Conservation (phyloP, 2,113 vertebrate genomes). For the Podarcis muralis region DNA sequence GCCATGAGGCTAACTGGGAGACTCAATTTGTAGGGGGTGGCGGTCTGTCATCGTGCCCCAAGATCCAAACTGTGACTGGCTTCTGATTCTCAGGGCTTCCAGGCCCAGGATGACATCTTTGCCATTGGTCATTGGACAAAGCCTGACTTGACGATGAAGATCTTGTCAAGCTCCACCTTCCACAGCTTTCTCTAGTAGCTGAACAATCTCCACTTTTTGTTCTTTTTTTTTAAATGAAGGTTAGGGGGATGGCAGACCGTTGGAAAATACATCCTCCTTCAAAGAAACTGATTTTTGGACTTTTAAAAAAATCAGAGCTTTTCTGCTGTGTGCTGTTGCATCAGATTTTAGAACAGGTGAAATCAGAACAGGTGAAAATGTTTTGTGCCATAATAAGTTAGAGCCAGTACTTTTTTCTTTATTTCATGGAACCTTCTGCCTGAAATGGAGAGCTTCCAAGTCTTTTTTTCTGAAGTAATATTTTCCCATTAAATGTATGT, state of each 20-base stretch:
- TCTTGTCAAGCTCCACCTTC: not conserved
- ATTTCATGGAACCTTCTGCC: not conserved
- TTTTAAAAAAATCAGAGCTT: not conserved
- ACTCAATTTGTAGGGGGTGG: not conserved
- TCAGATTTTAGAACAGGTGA: not conserved
- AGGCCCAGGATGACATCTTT: conserved; percentile 10
- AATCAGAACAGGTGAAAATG: not conserved
- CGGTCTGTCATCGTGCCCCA: conserved; percentile 1
- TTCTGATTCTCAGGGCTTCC: conserved; percentile 9
- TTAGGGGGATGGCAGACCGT: not conserved
- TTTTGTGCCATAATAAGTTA: not conserved
- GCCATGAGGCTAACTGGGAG: conserved; percentile 3
- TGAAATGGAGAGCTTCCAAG: not conserved
- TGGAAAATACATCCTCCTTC: not conserved
- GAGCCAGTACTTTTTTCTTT: not conserved
- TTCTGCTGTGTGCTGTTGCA: not conserved
- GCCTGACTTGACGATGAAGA: not conserved
- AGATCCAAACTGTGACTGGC: conserved; percentile 14
- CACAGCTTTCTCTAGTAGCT: not conserved
- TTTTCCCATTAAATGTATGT: not conserved
- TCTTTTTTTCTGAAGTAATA: not conserved
- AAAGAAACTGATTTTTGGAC: conserved; percentile 12
- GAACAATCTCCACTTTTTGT: not conserved
- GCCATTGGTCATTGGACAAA: not conserved
- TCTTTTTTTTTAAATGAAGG: not conserved